Conservation (phyloP, 2,888 invertebrate genomes). For the Oligia latruncula region DNA sequence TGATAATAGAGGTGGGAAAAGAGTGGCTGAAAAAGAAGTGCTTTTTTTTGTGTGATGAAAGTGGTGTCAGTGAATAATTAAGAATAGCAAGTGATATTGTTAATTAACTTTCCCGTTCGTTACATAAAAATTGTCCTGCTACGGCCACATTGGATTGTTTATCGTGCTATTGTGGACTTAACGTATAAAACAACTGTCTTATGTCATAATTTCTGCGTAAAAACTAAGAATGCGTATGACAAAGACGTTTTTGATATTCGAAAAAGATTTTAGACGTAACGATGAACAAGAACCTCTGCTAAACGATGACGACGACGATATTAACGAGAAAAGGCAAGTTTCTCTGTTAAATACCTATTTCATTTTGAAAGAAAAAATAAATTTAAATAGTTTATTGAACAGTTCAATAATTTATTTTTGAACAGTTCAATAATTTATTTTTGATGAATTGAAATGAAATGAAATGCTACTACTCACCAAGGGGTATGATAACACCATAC, state of each 20-base stretch:
- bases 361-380: too few relatives aligned
- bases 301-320: slow-evolving; percentile 66
- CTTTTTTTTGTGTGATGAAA: not conserved
- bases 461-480: too few relatives aligned
- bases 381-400: too few relatives aligned
- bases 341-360: not conserved
- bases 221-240: slow-evolving; percentile 79
- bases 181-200: not conserved
- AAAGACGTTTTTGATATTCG: slow-evolving; percentile 80
- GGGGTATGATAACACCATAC: too few relatives aligned
- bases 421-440: too few relatives aligned
- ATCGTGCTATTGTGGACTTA: not conserved
- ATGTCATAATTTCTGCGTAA: not conserved
- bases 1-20: not conserved
- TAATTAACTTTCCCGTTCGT: not conserved
- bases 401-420: too few relatives aligned
- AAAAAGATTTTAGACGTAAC: slow-evolving; percentile 71
- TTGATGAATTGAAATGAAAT: too few relatives aligned
- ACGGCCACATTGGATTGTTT: not conserved
- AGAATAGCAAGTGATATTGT: not conserved
- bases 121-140: not conserved
- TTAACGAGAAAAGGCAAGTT: slow-evolving; percentile 79
- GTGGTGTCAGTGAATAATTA: not conserved
- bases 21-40: not conserved
- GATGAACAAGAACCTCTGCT: slow-evolving; percentile 79